Percentiles rank a stretch among this genome's conserved stretches.
These are phyloP conservation scores for Sminthopsis crassicaudata DNA, from an alignment of 2,113 vertebrate species.

Conservation along the genomic window DNA sequence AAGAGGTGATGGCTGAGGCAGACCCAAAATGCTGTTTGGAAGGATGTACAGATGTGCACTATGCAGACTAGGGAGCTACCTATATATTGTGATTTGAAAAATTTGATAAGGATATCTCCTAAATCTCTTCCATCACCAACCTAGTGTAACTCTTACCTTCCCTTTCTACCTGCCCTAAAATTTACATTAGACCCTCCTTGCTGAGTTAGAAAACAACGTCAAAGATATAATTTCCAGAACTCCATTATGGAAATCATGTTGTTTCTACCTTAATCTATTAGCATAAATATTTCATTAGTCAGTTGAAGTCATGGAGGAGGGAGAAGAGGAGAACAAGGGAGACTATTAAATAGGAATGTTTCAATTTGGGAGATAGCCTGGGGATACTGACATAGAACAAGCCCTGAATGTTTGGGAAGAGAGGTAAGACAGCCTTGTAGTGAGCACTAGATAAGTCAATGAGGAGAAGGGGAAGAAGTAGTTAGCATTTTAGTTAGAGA, in stretches of 20 bases:
- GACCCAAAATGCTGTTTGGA: neutral
- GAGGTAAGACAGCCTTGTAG: neutral
- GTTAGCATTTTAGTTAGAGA: neutral
- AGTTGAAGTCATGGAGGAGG: neutral
- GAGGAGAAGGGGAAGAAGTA: neutral
- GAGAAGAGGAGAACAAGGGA: neutral
- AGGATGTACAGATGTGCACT: neutral
- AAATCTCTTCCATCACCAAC: neutral
- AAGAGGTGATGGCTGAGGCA: neutral
- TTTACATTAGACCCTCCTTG: neutral
- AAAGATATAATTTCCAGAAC: neutral
- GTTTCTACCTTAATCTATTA: neutral
- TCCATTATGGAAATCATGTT: neutral
- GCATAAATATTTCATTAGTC: neutral
- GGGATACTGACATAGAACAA: neutral
- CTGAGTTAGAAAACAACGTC: neutral
- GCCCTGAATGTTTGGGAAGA: neutral
- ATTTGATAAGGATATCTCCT: neutral
- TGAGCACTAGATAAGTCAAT: neutral
- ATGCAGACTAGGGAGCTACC: neutral
- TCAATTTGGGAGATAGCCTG: neutral
- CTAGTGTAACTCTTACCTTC: neutral
- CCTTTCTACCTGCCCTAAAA: neutral
- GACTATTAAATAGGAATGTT: neutral
- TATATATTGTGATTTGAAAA: neutral